Evolutionary conservation across 2,113 vertebrate genomes (phyloP), one percentile per base, ranked within the genome.

Genomic region (Apeltes quadracus): DNA sequence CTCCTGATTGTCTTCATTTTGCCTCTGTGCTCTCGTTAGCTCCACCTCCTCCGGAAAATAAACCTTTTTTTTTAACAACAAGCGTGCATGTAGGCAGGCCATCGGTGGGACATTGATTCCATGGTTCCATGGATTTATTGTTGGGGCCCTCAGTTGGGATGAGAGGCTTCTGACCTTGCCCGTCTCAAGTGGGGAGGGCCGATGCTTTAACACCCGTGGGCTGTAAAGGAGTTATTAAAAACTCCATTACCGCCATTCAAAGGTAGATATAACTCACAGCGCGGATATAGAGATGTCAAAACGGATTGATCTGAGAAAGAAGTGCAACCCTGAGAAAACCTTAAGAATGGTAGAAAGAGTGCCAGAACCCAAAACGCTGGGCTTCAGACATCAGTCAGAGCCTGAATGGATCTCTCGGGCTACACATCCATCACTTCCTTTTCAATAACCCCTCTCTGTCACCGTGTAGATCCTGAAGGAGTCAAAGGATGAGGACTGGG

Each of bases 401-500:
- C 58, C 53, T 12, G 68, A 79, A 72, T 63, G 81, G 78, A 83
- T 88, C 81, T 84, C 70, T 82, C 76, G 72, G n/a, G 79, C 75
- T 23, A 54, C 34, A 72, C 81, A 88, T 90, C 85, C 78, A 87
- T 90, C 84, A 86, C 58, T 9, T 39, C 56, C 62, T 32, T 87
- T 81, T 83, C 88, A 87, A 88, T 91, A 90, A 91, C 25, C 66
- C 67, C 20, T 78, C 82, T 81, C 82, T 91, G 86, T 88, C 84
- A 69, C 53, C 12, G 23, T 65, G 58, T 79, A 99, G 98, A 95
- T 99, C 84, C 90, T 99, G 86, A 99, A 99, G 87, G 97, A 98
- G 81, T 90, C 92, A 63, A 97, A 96, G 88, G 98, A 99, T 91
- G 98, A 99, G 89, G 96, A 98, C 14, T 99, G 98, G 98, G 88